Conservation (phyloP, 2,113 vertebrate species). For the Epinephelus cyanopodus region DNA sequence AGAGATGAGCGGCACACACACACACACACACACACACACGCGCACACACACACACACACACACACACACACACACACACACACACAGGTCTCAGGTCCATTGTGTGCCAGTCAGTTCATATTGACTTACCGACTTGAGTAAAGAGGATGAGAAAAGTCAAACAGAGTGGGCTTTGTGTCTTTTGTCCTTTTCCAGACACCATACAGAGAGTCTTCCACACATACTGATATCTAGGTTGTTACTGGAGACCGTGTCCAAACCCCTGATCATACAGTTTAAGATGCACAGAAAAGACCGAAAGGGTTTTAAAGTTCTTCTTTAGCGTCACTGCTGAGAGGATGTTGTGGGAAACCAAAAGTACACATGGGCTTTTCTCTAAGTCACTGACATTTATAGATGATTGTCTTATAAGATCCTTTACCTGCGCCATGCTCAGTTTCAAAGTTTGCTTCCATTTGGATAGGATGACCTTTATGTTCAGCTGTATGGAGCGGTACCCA, state of each 20-base stretch:
- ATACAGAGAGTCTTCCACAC: constrained; percentile 22
- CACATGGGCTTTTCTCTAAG: neutral
- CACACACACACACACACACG: too few relatives aligned
- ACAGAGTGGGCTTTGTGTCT: constrained; percentile 68
- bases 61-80: constrained; percentile 12
- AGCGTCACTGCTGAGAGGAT: neutral
- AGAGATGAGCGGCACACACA: constrained; percentile 3
- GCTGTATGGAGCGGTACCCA: too few relatives aligned
- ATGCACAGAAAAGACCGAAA: neutral
- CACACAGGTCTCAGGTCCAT: constrained; percentile 31
- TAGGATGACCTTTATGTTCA: neutral
- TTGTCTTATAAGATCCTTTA: neutral
- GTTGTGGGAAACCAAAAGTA: neutral
- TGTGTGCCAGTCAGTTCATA: constrained; percentile 59
- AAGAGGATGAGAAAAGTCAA: constrained; percentile 76
- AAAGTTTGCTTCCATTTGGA: neutral
- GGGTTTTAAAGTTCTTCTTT: neutral
- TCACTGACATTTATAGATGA: neutral
- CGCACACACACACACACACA: constrained; percentile 17
- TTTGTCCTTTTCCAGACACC: constrained; percentile 67
- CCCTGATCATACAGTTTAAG: neutral
- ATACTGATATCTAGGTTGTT: constrained; percentile 32
- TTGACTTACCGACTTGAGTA: constrained; percentile 73
- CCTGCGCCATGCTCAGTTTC: neutral
- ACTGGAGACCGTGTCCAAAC: constrained; percentile 44